These are phyloP conservation scores for Cheilosia vernalis DNA, from an alignment of 2,888 invertebrate genomes.

Conservation along the genomic window DNA sequence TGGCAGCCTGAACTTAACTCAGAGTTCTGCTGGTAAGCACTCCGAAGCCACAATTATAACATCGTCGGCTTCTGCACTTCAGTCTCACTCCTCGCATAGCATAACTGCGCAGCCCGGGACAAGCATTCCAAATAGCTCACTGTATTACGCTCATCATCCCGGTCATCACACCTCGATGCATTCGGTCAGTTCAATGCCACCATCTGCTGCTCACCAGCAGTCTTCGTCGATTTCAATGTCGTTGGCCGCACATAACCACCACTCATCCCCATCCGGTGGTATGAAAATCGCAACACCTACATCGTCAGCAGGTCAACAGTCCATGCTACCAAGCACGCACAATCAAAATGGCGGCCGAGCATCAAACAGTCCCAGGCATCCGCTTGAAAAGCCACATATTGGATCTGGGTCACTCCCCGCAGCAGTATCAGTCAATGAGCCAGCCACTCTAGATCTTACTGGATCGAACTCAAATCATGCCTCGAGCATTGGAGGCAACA, in stretches of 20 bases:
- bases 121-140: conserved; percentile 78
- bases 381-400: conserved; percentile 56
- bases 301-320: conserved; percentile 76
- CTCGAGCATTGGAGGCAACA: conserved; percentile 78
- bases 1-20: conserved; percentile 79
- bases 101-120: conserved; percentile 66
- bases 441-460: conserved; percentile 81
- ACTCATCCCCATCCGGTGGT: conserved; percentile 78
- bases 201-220: conserved; percentile 80
- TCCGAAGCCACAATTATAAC: conserved; percentile 77
- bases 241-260: conserved; percentile 75
- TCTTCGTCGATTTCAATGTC: conserved; percentile 74
- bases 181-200: conserved; percentile 79
- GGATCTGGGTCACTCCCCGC: conserved; percentile 49
- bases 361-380: conserved; percentile 79
- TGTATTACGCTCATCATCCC: conserved; percentile 80
- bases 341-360: conserved; percentile 79
- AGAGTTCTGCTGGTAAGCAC: conserved; percentile 73
- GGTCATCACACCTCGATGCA: conserved; percentile 80
- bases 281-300: conserved; percentile 78
- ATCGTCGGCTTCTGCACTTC: conserved; percentile 77
- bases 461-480: conserved; percentile 81
- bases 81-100: conserved; percentile 77
- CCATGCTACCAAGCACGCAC: conserved; percentile 71
- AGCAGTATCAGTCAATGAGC: conserved; percentile 78